Conservation (phyloP, 1,140 invertebrate species). For the Adoxophyes honmai region DNA sequence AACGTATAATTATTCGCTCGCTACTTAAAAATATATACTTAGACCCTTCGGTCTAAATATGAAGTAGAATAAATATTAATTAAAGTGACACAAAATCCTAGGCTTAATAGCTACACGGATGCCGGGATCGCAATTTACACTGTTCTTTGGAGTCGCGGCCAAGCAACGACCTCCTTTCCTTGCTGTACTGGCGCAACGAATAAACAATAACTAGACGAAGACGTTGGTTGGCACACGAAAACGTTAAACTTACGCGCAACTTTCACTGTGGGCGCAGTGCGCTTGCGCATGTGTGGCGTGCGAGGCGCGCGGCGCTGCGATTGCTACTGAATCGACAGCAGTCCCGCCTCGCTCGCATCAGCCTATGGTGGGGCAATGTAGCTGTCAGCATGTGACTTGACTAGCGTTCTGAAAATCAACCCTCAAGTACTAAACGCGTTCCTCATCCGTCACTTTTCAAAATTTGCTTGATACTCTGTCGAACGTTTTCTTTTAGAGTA, state of each 20-base stretch:
- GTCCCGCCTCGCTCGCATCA: background rate
- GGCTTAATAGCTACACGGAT: conserved; percentile 45
- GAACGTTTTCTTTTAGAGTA: too few species aligned
- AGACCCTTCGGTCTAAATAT: too few species aligned
- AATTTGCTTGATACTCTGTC: too few species aligned
- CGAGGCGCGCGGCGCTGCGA: conserved; percentile 54
- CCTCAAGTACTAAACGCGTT: conserved; percentile 25
- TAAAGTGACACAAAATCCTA: too few species aligned
- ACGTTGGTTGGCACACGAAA: conserved; percentile 61
- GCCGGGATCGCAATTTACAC: conserved; percentile 43
- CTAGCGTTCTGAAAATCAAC: conserved; percentile 46
- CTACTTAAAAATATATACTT: too few species aligned
- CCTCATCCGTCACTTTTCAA: background rate
- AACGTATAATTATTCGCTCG: too few species aligned
- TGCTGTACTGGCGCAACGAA: conserved; percentile 71
- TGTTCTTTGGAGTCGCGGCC: conserved; percentile 51
- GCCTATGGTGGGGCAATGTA: conserved; percentile 36
- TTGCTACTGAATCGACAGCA: conserved; percentile 46
- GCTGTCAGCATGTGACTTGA: conserved; percentile 34
- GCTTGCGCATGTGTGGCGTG: conserved; percentile 46
- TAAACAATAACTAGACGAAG: conserved; percentile 71
- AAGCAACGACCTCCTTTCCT: conserved; percentile 70
- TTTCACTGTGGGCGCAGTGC: conserved; percentile 53
- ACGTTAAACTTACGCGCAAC: conserved; percentile 66
- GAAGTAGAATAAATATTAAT: too few species aligned